Evolutionary conservation across 1,140 invertebrate species (phyloP), one percentile per base, ranked within the genome.

Genomic region (Glossosoma conforme): DNA sequence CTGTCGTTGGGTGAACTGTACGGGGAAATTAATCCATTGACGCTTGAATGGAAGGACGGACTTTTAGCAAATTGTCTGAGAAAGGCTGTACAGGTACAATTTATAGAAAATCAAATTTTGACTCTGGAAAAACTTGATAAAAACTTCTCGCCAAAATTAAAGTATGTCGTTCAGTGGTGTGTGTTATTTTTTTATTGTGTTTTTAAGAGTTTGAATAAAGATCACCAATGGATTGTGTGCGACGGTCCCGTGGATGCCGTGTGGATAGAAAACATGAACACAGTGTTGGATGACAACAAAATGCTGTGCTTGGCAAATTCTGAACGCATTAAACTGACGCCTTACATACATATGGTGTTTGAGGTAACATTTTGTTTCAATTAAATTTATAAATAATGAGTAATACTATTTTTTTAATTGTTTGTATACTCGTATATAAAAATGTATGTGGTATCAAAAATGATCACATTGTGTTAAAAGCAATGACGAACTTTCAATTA

Each of bases 241-340:
- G 95, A 98, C 67, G 95, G 94, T 0, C 93, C 94, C 0, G 90
- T 97, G 2, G 94, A 98, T 72, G 90, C 93, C 2, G 84, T 95
- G 21, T 97, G 94, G 93, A 97, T 97, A 56, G 95, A 98, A 68
- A 97, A 96, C 64, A 89, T 98, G 83, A 97, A 97, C 64, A 97
- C 93, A 0, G 95, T 97, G 2, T 69, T 97, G 35, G 94, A 98
- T 64, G 93, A 97, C 63, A 97, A 96, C 63, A 96, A 95, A 71
- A 97, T 97, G 62, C 65, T 94, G 8, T 94, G 90, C 58, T 67
- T 94, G 0, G 48, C 88, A 3, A 91, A 90, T 69, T 90, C 87
- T 2, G 92, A 96, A 65, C 81, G 91, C 53, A 94, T 96, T 28
- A 92, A 93, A 68, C 78, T 95, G 5, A 87, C 86, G 0, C 80